Evolutionary conservation across 1,140 invertebrate species (phyloP), one percentile per base, ranked within the genome.

Genomic region (Drosophila serrata): DNA sequence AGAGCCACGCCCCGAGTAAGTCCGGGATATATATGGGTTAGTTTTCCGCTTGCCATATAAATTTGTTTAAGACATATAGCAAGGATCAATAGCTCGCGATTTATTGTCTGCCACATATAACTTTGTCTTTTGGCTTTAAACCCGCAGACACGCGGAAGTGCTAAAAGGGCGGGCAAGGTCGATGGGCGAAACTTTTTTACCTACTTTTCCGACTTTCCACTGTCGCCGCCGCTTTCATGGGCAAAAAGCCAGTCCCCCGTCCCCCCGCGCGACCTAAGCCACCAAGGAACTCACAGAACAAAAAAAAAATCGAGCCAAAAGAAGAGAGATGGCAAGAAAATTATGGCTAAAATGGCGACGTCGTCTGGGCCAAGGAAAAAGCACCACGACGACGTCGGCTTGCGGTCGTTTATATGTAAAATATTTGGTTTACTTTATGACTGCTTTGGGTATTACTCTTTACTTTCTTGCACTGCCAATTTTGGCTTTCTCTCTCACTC

Each of bases 341-440:
- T 82, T 79, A 88, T 87, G 82, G 70, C 65, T 59, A 76, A 87
- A 82, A 87, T 82, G 82, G 82, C 82, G 82, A 87, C 82, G 68
- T 69, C 68, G 84, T 84, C 84, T 82, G 67, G 84, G 67, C 79
- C 79, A 57, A 78, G 74, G 55, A 69, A 76, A 57, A 51, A 79
- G 43, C 58, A 68, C 58, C 59, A 46, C 60, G 62, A 64, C 67
- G 77, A 64, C 82, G 80, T 88, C 84, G 81, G 80, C 76, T 87
- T 87, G 84, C 73, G 84, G 84, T 88, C 84, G 85, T 90, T 88
- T 88, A 88, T 90, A 88, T 90, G 84, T 88, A 88, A 88, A 88
- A 90, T 88, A 88, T 88, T 88, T 88, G 80, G 84, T 81, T 90
- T 90, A 85, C 77, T 90, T 90, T 90, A 90, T 81, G 85, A 84